Evolutionary conservation across 2,888 invertebrate species (phyloP).

Genomic region (Crocallis elinguaria): DNA sequence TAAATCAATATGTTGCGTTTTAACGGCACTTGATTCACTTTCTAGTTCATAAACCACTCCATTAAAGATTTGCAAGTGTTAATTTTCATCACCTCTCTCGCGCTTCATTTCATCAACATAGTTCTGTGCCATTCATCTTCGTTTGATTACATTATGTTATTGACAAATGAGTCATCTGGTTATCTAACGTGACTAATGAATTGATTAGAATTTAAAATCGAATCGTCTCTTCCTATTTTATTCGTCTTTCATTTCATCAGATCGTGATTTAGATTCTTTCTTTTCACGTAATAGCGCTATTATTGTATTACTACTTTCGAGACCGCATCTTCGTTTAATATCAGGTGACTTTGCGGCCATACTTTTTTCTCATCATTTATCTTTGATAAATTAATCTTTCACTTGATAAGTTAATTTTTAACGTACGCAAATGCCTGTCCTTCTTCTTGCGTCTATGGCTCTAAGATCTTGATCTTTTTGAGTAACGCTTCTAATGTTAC

Average conservation of each 20-base stretch:
- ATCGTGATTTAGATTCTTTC: neutral
- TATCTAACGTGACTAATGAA: slow-evolving; percentile 22
- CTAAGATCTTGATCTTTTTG: neutral
- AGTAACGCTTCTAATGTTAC: neutral
- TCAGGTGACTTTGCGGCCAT: too few species aligned
- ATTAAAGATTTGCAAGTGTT: slow-evolving; percentile 26
- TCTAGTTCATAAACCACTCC: slow-evolving; percentile 31
- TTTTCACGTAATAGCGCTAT: too few species aligned
- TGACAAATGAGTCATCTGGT: slow-evolving; percentile 30
- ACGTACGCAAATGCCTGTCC: too few species aligned
- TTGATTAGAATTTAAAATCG: slow-evolving; percentile 18
- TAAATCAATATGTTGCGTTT: slow-evolving; percentile 6
- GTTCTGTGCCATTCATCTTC: slow-evolving; percentile 24
- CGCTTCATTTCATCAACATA: slow-evolving; percentile 21
- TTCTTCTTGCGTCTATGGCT: too few species aligned
- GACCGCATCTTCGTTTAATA: too few species aligned
- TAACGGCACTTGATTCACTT: slow-evolving; percentile 23
- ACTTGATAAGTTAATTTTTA: too few species aligned
- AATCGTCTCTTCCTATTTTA: slow-evolving; percentile 15
- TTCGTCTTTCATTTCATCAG: slow-evolving; percentile 6
- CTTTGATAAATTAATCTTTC: too few species aligned
- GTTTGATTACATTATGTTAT: slow-evolving; percentile 27
- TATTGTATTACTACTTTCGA: too few species aligned
- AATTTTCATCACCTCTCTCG: slow-evolving; percentile 20
- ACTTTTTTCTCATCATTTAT: too few species aligned